Percentiles rank a stretch among this genome's conserved stretches.
phyloP scores from a whole-genome alignment of 2,113 vertebrate species.

The Stegastes partitus region DNA sequence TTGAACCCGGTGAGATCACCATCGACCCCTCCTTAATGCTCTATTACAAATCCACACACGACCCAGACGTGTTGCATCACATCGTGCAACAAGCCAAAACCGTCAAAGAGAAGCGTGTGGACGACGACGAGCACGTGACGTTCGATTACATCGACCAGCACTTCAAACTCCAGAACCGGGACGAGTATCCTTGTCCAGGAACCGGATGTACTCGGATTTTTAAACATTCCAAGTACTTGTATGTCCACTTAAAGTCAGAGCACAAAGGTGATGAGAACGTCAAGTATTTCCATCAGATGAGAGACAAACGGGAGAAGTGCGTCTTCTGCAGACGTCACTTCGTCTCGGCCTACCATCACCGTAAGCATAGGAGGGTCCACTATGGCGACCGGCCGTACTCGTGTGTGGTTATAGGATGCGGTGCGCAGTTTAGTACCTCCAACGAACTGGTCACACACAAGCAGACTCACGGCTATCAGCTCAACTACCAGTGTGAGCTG shows the following conservation, averaged over 20 bases:
- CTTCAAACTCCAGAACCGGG: constrained; percentile 92
- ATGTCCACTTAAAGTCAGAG: constrained; percentile 94
- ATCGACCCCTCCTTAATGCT: constrained; percentile 80
- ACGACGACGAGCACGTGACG: constrained; percentile 87
- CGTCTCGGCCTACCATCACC: constrained; percentile 91
- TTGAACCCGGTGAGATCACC: constrained; percentile 82
- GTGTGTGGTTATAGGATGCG: constrained; percentile 92
- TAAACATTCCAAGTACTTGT: constrained; percentile 96
- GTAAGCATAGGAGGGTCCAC: constrained; percentile 91
- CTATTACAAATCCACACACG: constrained; percentile 85
- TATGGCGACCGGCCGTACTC: constrained; percentile 90
- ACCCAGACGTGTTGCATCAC: constrained; percentile 83
- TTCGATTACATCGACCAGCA: constrained; percentile 90
- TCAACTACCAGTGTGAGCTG: constrained; percentile 94
- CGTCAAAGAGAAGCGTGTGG: constrained; percentile 66
- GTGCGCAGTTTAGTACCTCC: constrained; percentile 88
- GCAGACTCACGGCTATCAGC: constrained; percentile 91
- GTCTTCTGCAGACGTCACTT: constrained; percentile 94
- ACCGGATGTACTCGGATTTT: constrained; percentile 91
- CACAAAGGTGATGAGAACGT: constrained; percentile 93
- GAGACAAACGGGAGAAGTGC: constrained; percentile 94
- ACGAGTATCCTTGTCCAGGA: constrained; percentile 94
- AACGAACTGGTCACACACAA: constrained; percentile 94
- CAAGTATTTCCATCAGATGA: constrained; percentile 93
- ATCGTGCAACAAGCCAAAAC: constrained; percentile 80